Conservation (phyloP, 2,797 vertebrate genomes). For the Allobates femoralis region DNA sequence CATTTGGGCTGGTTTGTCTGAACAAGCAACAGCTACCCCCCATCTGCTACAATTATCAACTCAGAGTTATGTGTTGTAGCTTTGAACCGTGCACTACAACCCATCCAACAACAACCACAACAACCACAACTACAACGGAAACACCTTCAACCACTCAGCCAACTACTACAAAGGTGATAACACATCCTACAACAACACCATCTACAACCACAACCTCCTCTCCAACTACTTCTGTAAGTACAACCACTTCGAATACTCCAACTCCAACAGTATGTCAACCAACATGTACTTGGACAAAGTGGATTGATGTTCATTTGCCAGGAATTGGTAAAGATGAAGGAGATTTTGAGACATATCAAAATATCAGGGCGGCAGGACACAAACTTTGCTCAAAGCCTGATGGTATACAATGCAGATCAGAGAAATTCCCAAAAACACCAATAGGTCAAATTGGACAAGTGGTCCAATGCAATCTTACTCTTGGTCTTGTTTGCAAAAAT, state of each 20-base stretch:
- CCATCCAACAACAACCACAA: not conserved
- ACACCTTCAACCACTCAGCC: not conserved
- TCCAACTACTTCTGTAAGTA: slow-evolving; percentile 15
- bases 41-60: slow-evolving; percentile 80
- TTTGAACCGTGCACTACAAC: slow-evolving; percentile 64
- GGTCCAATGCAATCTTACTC: slow-evolving; percentile 59
- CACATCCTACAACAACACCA: slow-evolving; percentile 9
- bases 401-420: slow-evolving; percentile 72
- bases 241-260: slow-evolving; percentile 17
- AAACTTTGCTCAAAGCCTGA: slow-evolving; percentile 63
- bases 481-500: slow-evolving; percentile 68
- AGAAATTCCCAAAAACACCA: fast-evolving
- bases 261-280: slow-evolving; percentile 31
- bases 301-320: slow-evolving; percentile 75
- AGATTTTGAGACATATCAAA: slow-evolving; percentile 72
- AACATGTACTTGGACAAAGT: slow-evolving; percentile 77
- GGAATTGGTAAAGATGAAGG: slow-evolving; percentile 68
- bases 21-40: slow-evolving; percentile 73
- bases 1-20: slow-evolving; percentile 76
- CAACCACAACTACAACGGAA: not conserved
- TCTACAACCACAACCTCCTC: slow-evolving; percentile 8
- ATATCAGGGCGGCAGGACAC: slow-evolving; percentile 49
- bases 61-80: slow-evolving; percentile 77
- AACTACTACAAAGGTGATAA: slow-evolving; percentile 1
- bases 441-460: slow-evolving; percentile 64